Evolutionary conservation across 1,140 invertebrate species (phyloP).

Genomic region (Achatina immaculata): DNA sequence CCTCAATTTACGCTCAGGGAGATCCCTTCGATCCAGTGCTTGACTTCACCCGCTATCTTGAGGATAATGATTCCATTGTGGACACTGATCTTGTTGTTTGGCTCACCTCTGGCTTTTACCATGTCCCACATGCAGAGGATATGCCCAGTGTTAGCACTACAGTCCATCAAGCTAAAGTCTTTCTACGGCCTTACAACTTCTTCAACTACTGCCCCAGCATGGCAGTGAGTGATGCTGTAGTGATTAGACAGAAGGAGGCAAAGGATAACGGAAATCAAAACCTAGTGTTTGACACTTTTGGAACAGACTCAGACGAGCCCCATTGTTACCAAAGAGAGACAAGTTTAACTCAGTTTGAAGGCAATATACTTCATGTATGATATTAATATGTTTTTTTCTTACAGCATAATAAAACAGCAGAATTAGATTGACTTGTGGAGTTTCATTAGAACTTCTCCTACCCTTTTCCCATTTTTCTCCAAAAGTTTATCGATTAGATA

Average conservation of each 20-base stretch:
- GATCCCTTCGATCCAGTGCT: slow-evolving; percentile 64
- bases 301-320: slow-evolving; percentile 23
- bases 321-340: slow-evolving; percentile 33
- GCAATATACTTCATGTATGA: background rate
- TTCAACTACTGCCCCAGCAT: slow-evolving; percentile 62
- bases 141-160: slow-evolving; percentile 61
- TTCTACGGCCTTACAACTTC: slow-evolving; percentile 64
- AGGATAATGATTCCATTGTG: slow-evolving; percentile 63
- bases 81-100: slow-evolving; percentile 67
- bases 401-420: background rate
- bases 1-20: slow-evolving; percentile 63
- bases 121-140: slow-evolving; percentile 65
- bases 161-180: slow-evolving; percentile 49
- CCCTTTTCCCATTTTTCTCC: too few species aligned
- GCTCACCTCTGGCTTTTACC: slow-evolving; percentile 61
- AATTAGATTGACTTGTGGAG: too few species aligned
- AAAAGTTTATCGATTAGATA: too few species aligned
- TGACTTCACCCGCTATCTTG: slow-evolving; percentile 63
- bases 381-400: too few species aligned
- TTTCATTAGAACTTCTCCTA: too few species aligned
- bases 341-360: slow-evolving; percentile 24
- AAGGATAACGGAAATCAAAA: background rate
- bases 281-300: slow-evolving; percentile 27
- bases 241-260: slow-evolving; percentile 40
- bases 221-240: slow-evolving; percentile 54